Evolutionary conservation across 2,797 vertebrate species (phyloP).

Genomic region (Myoxocephalus aenaeus): DNA sequence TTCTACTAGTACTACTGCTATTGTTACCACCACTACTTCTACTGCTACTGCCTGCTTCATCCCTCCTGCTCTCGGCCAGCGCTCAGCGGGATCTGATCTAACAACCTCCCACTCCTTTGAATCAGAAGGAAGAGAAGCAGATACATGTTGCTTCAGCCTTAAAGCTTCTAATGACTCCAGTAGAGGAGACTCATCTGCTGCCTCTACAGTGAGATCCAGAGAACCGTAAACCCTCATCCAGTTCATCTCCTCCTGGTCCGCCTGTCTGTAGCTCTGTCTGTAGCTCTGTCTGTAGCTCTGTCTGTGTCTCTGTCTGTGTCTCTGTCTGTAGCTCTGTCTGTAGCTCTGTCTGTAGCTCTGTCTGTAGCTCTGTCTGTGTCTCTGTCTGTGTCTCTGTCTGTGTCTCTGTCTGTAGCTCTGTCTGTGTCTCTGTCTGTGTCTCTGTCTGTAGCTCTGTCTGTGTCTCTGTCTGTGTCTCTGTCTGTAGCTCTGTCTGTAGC

Average conservation of each 20-base stretch:
- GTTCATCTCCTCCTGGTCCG: too few species aligned
- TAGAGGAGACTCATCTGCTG: too few species aligned
- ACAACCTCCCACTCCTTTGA: constrained; percentile 17
- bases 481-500: not conserved
- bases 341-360: too few species aligned
- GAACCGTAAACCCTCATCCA: too few species aligned
- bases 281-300: too few species aligned
- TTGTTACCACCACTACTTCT: not conserved
- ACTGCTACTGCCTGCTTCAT: not conserved
- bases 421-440: not conserved
- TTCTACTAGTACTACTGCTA: too few species aligned
- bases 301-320: not conserved
- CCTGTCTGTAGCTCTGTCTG: too few species aligned
- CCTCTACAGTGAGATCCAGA: too few species aligned
- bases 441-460: too few species aligned
- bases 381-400: too few species aligned
- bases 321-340: not conserved
- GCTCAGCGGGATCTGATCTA: constrained; percentile 25
- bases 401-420: too few species aligned
- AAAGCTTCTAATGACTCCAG: constrained; percentile 29
- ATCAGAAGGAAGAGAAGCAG: constrained; percentile 24
- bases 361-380: too few species aligned
- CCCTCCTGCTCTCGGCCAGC: not conserved
- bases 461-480: not conserved
- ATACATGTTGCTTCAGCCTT: constrained; percentile 29